Evolutionary conservation across 2,888 invertebrate species (phyloP), one percentile per base, ranked within the genome.

Genomic region (Zhuqinia jingwanae): DNA sequence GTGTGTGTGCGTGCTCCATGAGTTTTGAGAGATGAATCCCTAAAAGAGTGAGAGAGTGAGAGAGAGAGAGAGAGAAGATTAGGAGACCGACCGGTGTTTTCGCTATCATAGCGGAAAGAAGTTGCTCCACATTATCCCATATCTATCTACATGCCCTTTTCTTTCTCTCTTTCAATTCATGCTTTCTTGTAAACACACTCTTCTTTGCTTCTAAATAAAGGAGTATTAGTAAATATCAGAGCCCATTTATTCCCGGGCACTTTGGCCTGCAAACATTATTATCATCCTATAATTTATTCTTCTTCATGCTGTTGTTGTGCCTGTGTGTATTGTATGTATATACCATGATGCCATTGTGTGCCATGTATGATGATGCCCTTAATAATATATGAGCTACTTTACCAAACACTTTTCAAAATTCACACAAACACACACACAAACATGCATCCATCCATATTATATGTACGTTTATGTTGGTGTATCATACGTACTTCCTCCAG

Each of bases 371-470:
- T 58, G 84, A 84, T 84, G 77, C 77, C 84, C 68, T 84, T 78
- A 84, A 84, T 84, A 77, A 84, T 84, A 84, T 25, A 84, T 84
- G 70, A 84, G n/a, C 68, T 77, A 56, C 45, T 84, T 84, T 84
- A 84, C 68, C 77, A 77, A 45, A 58, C 78, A 78, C 84, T 84
- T 70, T 68, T 27, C 53, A 15, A 36, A 45, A n/a, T n/a, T n/a
- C n/a, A n/a, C n/a, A n/a, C 42, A 47, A 20, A 63, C 30, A 22
- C 60, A 27, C 50, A 56, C 20, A 11, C 47, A 10, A 6, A 73
- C 65, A 47, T n/a, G 45, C 15, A 17, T 10, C 11, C 58, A 63
- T 15, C 5, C 3, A 13, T 50, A 15, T 2, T n/a, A 13, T n/a
- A n/a, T n/a, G n/a, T n/a, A n/a, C n/a, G n/a, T n/a, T n/a, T n/a